Evolutionary conservation across 2,113 vertebrate genomes (phyloP), one percentile per base, ranked within the genome.

Genomic region (Oryzias woworae): DNA sequence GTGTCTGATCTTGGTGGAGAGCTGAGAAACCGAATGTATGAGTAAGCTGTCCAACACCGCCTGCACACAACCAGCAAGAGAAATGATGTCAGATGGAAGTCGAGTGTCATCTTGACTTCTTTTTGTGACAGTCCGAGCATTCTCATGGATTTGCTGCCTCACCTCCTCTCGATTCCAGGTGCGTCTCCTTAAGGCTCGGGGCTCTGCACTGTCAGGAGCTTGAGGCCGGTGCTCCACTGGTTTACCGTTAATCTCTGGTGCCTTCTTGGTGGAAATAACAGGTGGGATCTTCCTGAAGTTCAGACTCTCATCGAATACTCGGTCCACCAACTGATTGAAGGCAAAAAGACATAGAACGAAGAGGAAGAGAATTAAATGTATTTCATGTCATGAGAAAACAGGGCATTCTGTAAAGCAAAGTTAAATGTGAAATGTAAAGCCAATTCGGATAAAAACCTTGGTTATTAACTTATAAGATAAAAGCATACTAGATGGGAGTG

Each of bases 121-220:
- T 57, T 17, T 42, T 20, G 28, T 15, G 12, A 43, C 22, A 51
- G 17, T 10, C 18, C 47, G 18, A 20, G 12, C 7, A 2, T 36
- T 16, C 16, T 28, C 18, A 48, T 17, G 36, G 4, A 16, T 62
- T 6, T 36, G 17, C 52, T 17, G 12, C n/a, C 93, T 93, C 74
- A 98, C 97, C 87, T 99, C 97, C 79, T 99, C 97, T 77, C 97
- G 91, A 87, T 97, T 99, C 96, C 96, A 98, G 13, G 97, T 98
- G 63, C 95, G 97, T 62, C 95, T 93, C 64, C 96, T 91, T 42
- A 97, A 93, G 77, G 97, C 95, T n/a, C 94, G 92, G 24, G 95
- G 93, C 80, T 99, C 96, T 14, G 92, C 87, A 24, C 84, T 88
- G 64, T 98, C 96, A n/a, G 94, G 75, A 47, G 94, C 84, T 1